A percentile compares a stretch with the other conserved stretches of the same genome.
Evolutionary conservation across 1,140 invertebrate species (phyloP).

Genomic region (Leptonema lineaticorne): DNA sequence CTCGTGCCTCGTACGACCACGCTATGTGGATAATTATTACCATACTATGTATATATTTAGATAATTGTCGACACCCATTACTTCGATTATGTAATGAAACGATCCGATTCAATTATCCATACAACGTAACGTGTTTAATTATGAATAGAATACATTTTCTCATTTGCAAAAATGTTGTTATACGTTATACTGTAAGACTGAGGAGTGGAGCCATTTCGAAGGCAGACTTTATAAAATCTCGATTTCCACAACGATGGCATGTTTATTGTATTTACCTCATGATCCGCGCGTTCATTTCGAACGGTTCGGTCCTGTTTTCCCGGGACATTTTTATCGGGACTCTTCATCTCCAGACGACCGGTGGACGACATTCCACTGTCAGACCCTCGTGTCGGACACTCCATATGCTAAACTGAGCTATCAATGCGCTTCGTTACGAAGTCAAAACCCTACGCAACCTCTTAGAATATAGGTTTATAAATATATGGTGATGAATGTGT

Average conservation of each 20-base stretch:
- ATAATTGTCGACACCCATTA: conserved; percentile 1
- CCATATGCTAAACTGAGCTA: conserved; percentile 28
- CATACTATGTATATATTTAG: no score
- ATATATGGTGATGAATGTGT: neutral
- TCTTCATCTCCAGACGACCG: conserved; percentile 27
- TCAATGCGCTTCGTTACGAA: conserved; percentile 14
- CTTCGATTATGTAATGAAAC: neutral
- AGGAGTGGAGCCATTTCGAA: no score
- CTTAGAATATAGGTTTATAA: neutral
- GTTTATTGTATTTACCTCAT: neutral
- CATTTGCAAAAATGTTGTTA: no score
- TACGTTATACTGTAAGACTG: no score
- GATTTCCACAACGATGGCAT: no score
- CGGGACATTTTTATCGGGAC: conserved; percentile 23
- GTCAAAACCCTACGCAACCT: neutral
- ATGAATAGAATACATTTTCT: no score
- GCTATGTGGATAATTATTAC: conserved; percentile 6
- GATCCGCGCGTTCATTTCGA: neutral
- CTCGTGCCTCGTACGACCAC: neutral
- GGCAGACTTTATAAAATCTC: no score
- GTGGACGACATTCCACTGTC: conserved; percentile 31
- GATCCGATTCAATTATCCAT: neutral
- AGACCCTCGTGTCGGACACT: conserved; percentile 24
- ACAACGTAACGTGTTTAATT: neutral
- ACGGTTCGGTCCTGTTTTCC: neutral